Evolutionary conservation across 2,113 vertebrate species (phyloP).

Genomic region (Colius striatus): DNA sequence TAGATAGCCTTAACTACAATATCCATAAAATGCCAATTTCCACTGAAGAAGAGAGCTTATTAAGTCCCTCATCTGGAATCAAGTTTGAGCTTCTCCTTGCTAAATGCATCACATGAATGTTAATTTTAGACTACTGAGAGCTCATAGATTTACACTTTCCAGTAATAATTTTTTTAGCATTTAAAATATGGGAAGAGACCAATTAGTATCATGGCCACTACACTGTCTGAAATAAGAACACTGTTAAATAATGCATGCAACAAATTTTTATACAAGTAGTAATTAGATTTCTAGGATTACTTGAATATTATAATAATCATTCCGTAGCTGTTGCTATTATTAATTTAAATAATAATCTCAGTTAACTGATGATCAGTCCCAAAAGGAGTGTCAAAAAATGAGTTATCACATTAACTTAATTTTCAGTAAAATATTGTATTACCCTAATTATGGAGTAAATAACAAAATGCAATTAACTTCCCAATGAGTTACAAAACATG

Average conservation of each 20-base stretch:
- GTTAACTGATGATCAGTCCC: constrained; percentile 28
- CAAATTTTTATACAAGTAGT: constrained; percentile 63
- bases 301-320: constrained; percentile 47
- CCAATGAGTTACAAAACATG: neutral
- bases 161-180: constrained; percentile 51
- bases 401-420: neutral
- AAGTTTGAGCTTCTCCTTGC: constrained; percentile 3
- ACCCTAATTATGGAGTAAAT: neutral
- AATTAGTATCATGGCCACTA: constrained; percentile 46
- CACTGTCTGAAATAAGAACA: constrained; percentile 26
- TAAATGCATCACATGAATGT: constrained; percentile 40
- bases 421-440: neutral
- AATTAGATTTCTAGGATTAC: constrained; percentile 63
- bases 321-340: constrained; percentile 36
- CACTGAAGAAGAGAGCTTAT: constrained; percentile 7
- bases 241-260: constrained; percentile 70
- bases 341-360: constrained; percentile 53
- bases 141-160: constrained; percentile 27
- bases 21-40: constrained; percentile 3
- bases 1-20: neutral
- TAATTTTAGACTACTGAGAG: constrained; percentile 60
- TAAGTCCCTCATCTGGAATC: neutral
- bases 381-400: neutral
- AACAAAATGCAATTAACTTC: constrained; percentile 25
- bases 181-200: constrained; percentile 42